Base-by-base conservation (phyloP, 2,888 invertebrate genomes). In the Marronus borbonicus region DNA sequence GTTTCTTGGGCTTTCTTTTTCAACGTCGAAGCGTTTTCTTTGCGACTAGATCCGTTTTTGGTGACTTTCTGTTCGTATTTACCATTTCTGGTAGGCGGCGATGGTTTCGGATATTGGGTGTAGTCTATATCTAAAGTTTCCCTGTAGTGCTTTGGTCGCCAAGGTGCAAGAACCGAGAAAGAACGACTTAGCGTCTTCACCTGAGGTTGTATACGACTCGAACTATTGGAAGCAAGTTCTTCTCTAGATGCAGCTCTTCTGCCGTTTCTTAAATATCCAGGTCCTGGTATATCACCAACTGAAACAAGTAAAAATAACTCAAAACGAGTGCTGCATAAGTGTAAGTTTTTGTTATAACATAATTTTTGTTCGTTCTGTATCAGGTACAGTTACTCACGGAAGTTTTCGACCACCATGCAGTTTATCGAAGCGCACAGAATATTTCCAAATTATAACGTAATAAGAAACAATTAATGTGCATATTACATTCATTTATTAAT, bases 241-340 rank as follows among this genome's bases (percentile, higher is more conserved):
- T 95, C 95, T 28, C 95, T 91, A 44, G 95, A 95, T 39, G 91
- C 90, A 17, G 92, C 91, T 58, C 94, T 90, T 39, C 92, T 89
- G 20, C 92, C 92, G 81, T 89, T 90, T 76, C 86, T 83, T 31
- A 89, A 81, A 80, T 87, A 87, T 75, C 90, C 90, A 49, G 95
- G 94, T 84, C 94, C 94, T 20, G 96, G 96, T 86, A 96, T 96
- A 87, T 95, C 96, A 78, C 96, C 96, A 84, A 96, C 95, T 92
- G 87, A 3, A 89, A 89, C 68, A 78, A 76, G 64, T 55, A 76
- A 44, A 8, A 66, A 36, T 1, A 60, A 31, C 0, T 31, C 31
- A 65, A 36, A 65, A 39, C 14, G 4, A 10, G 12, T 2, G 44
- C 44, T 44, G 20, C 14, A n/a, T n/a, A 14, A 12, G 17, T 55